A percentile compares a stretch with the other conserved stretches of the same genome.
These are phyloP conservation scores for Gavialis gangeticus DNA, from an alignment of 2,113 vertebrate species.

Conservation along the genomic window DNA sequence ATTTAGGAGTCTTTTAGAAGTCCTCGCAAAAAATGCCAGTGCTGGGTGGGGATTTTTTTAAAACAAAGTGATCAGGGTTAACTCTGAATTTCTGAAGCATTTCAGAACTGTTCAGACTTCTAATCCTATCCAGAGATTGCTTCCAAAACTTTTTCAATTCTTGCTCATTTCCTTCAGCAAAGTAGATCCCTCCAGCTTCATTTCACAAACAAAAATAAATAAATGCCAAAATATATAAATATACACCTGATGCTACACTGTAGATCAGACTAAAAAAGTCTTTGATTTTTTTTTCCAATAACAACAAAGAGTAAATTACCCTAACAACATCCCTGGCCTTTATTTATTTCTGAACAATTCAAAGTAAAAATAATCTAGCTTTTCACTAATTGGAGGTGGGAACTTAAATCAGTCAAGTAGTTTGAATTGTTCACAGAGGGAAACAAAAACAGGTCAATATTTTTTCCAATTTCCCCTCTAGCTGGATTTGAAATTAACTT, in stretches of 20 bases:
- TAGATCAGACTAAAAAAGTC: background rate
- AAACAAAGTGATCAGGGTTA: conserved; percentile 42
- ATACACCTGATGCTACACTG: background rate
- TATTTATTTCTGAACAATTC: background rate
- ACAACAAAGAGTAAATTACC: conserved; percentile 16
- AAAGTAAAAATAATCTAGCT: background rate
- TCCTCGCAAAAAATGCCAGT: conserved; percentile 30
- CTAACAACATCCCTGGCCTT: background rate
- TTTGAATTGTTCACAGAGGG: background rate
- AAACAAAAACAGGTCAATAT: background rate
- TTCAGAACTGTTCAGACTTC: background rate
- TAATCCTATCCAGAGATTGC: conserved; percentile 28
- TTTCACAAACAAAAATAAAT: conserved; percentile 23
- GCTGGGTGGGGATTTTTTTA: background rate
- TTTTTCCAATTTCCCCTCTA: background rate
- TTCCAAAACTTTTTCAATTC: background rate
- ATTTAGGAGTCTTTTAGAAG: conserved; percentile 73
- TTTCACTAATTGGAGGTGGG: background rate
- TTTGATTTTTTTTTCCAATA: background rate
- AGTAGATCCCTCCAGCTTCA: background rate
- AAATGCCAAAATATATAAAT: background rate
- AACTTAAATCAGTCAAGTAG: background rate
- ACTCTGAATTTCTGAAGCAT: conserved; percentile 19
- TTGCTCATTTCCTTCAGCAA: conserved; percentile 13
- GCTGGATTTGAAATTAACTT: background rate